Base-by-base conservation (phyloP, 1,140 invertebrate species). In the Lepidurus apus region DNA sequence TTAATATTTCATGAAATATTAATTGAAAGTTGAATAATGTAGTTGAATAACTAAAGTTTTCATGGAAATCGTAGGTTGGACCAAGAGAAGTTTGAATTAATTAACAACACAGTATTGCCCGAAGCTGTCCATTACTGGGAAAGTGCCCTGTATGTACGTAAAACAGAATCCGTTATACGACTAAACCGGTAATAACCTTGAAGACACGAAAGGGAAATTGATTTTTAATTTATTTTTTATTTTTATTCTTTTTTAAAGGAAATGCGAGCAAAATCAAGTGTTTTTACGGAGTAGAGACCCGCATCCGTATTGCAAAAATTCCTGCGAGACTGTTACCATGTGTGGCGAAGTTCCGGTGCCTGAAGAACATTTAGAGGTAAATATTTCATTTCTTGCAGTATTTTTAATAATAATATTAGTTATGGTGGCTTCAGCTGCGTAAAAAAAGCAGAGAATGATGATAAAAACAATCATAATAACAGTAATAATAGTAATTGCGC, bases 331-430 rank as follows among this genome's bases (percentile, higher is more conserved):
- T 1, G 89, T 88, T 74, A 98, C 96, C 0, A 93, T 94, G 89
- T 99, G 97, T 85, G 97, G 97, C 0, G 96, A 98, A 85, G 94
- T 98, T 7, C 87, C 88, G 81, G 95, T 99, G 9, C 96, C 96
- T 0, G 91, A 95, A 82, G 88, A 93, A 74, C 96, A 98, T 88
- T 89, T 98, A 74, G 94, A 97, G 84, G 95, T 95, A 86, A 90
- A 90, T 89, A 43, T 47, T 42, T 10, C 24, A 74, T 21, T 65
- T 34, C 34, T 34, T 4, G 4, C 4, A 13, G 4, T 5, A 21
- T 79, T 13, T 75, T 80, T 1, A 73, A 21, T 76, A 47, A n/a
- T 44, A 6, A 7, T 17, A 45, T 26, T 26, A 17, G 74, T 73
- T 24, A 43, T 80, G 34, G 9, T 11, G 7, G 34, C 34, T 34